Conservation (phyloP, 2,888 invertebrate species). For the Miltochrista miniata region DNA sequence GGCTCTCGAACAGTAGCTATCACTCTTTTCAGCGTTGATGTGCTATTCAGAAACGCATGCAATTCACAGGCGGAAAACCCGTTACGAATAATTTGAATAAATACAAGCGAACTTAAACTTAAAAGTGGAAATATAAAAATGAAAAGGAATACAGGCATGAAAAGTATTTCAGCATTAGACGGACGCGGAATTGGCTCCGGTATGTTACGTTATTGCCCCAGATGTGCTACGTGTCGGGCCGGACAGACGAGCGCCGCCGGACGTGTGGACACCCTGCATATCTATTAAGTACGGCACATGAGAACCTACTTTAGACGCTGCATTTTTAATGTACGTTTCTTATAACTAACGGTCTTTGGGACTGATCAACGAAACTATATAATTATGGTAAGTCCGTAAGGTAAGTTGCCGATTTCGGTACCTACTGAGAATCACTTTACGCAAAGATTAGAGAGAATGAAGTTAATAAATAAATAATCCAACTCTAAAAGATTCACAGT, state of each 20-base stretch:
- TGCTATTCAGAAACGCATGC: too few relatives aligned
- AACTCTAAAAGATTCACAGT: too few relatives aligned
- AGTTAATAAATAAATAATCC: too few relatives aligned
- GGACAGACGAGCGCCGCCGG: background rate
- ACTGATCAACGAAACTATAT: too few relatives aligned
- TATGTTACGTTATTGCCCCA: conserved; percentile 5
- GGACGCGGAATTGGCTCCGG: conserved; percentile 4
- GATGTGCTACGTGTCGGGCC: conserved; percentile 9
- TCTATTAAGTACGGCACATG: conserved; percentile 9
- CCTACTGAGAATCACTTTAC: too few relatives aligned
- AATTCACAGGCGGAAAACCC: too few relatives aligned
- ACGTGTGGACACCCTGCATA: conserved; percentile 9
- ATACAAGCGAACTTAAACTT: background rate
- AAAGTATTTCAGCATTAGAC: conserved; percentile 5
- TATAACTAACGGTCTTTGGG: background rate
- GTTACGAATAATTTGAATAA: background rate
- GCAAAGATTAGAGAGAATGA: too few relatives aligned
- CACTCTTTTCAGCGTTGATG: too few relatives aligned
- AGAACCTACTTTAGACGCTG: background rate
- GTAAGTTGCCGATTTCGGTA: too few relatives aligned
- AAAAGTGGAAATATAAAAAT: background rate
- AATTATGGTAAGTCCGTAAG: too few relatives aligned
- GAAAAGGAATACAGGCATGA: background rate
- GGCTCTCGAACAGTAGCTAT: too few relatives aligned
- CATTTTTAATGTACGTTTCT: background rate